phyloP scores from a whole-genome alignment of 1,140 invertebrate species.

The silkworm (Bombyx mori) region ASM3026992v2 NC_085121.1:8806501-8807000 shows the following conservation, averaged over 20 bases:
- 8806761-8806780: conserved; percentile 14
- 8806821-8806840: conserved; percentile 17
- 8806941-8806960: conserved; percentile 21
- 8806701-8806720: conserved; percentile 56
- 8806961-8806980: conserved; percentile 15
- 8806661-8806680: conserved; percentile 3
- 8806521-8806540: background rate
- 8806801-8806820: conserved; percentile 9
- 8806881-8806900: conserved; percentile 69
- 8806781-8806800: conserved; percentile 9
- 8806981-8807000: background rate
- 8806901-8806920: conserved; percentile 64
- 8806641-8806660: background rate
- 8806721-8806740: conserved; percentile 36
- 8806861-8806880: conserved; percentile 62
- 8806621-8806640: conserved; percentile 2
- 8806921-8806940: conserved; percentile 50
- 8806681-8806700: conserved; percentile 19
- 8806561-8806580: background rate
- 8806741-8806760: conserved; percentile 24
- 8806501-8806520: background rate
- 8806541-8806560: conserved; percentile 1
- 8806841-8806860: conserved; percentile 62
- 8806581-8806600: too few relatives aligned
- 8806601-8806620: background rate